phyloP scores from a whole-genome alignment of 1,140 invertebrate species.

The Holotrichia oblita region DNA sequence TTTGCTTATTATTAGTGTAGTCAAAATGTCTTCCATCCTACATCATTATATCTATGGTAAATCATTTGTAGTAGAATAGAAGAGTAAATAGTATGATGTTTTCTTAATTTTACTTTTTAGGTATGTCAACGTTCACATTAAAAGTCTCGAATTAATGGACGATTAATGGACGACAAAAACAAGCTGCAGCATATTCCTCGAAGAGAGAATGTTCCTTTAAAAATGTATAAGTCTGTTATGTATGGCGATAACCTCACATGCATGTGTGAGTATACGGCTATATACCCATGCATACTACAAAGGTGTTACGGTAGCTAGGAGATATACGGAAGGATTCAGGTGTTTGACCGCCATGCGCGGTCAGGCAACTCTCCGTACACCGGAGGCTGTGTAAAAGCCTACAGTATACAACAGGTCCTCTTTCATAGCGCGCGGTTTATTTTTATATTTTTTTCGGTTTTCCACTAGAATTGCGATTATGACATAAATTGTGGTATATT shows the following conservation, averaged over 20 bases:
- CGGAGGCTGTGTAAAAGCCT: conserved; percentile 48
- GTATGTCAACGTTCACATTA: too few relatives aligned
- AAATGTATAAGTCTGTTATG: conserved; percentile 18
- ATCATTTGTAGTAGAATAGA: too few relatives aligned
- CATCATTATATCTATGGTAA: too few relatives aligned
- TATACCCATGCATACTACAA: background rate
- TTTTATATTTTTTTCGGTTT: conserved; percentile 4
- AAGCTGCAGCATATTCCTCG: background rate
- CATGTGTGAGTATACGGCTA: background rate
- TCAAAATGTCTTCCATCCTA: too few relatives aligned
- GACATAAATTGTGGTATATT: background rate
- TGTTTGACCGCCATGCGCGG: conserved; percentile 47
- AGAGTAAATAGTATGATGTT: too few relatives aligned
- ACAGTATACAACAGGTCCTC: conserved; percentile 51
- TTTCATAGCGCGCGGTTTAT: conserved; percentile 38
- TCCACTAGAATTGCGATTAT: background rate
- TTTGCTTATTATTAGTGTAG: too few relatives aligned
- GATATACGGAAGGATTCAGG: conserved; percentile 35
- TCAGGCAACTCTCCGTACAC: conserved; percentile 44
- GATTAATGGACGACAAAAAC: background rate
- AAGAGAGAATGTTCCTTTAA: background rate
- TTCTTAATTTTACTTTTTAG: too few relatives aligned
- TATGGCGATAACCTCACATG: background rate
- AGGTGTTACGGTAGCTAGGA: background rate
- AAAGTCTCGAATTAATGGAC: too few relatives aligned